Percentiles rank a stretch among this genome's conserved stretches.
Conservation (phyloP, 2,797 vertebrate species). For the Mus caroli region DNA sequence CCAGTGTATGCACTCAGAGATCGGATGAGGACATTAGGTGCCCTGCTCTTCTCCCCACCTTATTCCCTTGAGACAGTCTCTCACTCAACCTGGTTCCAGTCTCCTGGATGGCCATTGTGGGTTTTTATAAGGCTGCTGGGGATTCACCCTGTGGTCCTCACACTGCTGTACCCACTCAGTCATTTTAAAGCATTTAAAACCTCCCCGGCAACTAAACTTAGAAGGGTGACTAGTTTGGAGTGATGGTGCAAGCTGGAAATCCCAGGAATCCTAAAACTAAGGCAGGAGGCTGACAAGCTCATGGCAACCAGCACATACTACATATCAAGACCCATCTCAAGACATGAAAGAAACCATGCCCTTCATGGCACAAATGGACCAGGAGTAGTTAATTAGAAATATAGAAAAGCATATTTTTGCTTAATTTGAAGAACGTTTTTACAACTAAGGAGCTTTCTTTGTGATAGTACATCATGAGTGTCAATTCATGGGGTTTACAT, state of each 20-base stretch:
- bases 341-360: background rate
- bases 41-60: too few species aligned
- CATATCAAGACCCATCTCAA: background rate
- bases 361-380: background rate
- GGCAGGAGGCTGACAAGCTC: too few species aligned
- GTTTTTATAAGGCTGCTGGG: background rate
- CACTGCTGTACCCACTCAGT: background rate
- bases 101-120: background rate
- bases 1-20: background rate
- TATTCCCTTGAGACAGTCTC: background rate
- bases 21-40: background rate
- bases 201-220: background rate
- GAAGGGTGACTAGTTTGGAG: background rate
- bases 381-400: conserved; percentile 39
- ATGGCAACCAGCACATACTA: background rate
- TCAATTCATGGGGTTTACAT: background rate
- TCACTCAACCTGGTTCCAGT: background rate
- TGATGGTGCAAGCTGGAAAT: background rate
- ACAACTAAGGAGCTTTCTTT: background rate
- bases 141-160: background rate
- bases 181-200: conserved; percentile 26
- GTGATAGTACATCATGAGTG: background rate
- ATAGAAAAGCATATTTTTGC: conserved; percentile 32
- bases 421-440: conserved; percentile 35
- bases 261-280: background rate